Base-by-base conservation (phyloP, 1,140 invertebrate genomes). In the Dinoponera quadriceps region DNA sequence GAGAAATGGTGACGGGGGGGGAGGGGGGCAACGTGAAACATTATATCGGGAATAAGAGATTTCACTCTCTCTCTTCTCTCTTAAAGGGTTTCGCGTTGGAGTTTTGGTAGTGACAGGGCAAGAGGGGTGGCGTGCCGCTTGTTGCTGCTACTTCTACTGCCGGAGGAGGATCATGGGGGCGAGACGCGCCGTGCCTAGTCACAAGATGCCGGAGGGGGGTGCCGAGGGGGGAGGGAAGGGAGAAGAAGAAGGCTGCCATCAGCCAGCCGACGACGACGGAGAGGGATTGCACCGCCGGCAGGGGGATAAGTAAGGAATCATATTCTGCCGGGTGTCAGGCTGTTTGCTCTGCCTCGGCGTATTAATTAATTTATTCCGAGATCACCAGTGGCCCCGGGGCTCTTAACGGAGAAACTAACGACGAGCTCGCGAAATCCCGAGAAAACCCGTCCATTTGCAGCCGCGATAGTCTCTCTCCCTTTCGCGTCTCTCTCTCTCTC, bases 41-140 rank as follows among this genome's bases (percentile, higher is more conserved):
- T 91, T 93, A 93, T 93, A 94, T 94, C 93, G 90, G 38, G 92
- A 94, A 94, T 94, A 94, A 94, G 93, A 94, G 93, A 94, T 94
- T 94, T 94, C 92, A 94, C 92, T n/a, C n/a, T n/a, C n/a, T n/a
- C n/a, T n/a, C n/a, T n/a, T n/a, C n/a, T n/a, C n/a, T n/a, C n/a
- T 94, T 94, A 94, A 94, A 94, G 93, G 94, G 94, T 94, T 94
- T 94, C 92, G 87, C 91, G 92, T 93, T 93, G 92, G 93, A 94
- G 93, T 94, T 94, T 94, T 94, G 93, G 89, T 94, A 93, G 93
- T 94, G 93, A 94, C 94, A 94, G 91, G 92, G 38, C 7, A 91
- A 89, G 91, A 62, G 75, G 92, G 38, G 80, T 83, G 77, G 80
- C 60, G 82, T 82, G 77, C 48, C 66, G 66, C 62, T 71, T 75